phyloP scores from a whole-genome alignment of 2,888 invertebrate genomes.

The Creontiades dilutus region DNA sequence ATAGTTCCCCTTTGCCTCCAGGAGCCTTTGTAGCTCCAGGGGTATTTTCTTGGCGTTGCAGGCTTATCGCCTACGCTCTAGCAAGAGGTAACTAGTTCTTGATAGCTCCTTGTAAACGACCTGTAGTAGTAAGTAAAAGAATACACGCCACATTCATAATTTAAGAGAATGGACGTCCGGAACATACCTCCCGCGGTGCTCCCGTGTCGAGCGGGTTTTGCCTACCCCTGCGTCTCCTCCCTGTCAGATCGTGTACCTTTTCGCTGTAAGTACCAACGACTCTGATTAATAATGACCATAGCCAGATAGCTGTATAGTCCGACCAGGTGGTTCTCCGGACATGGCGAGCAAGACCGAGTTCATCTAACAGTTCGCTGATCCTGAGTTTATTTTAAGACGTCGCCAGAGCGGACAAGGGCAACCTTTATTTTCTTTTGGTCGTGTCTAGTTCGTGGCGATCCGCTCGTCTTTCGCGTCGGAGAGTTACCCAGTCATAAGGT shows the following conservation, averaged over 20 bases:
- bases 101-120: no score
- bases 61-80: no score
- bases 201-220: neutral
- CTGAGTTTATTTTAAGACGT: constrained; percentile 17
- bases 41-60: no score
- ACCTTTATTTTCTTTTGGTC: constrained; percentile 20
- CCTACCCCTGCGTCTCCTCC: neutral
- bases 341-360: neutral
- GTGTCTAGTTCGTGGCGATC: constrained; percentile 6
- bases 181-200: neutral
- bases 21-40: no score
- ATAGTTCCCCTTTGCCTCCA: no score
- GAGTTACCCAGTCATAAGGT: no score
- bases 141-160: no score
- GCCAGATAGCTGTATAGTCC: neutral
- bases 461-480: neutral
- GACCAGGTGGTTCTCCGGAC: neutral
- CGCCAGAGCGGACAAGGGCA: neutral
- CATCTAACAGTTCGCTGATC: constrained; percentile 39
- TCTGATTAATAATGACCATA: neutral
- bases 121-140: no score
- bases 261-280: neutral
- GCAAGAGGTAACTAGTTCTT: no score
- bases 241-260: neutral
- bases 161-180: no score